Conservation (phyloP, 2,113 vertebrate species). For the Budorcas taxicolor region DNA sequence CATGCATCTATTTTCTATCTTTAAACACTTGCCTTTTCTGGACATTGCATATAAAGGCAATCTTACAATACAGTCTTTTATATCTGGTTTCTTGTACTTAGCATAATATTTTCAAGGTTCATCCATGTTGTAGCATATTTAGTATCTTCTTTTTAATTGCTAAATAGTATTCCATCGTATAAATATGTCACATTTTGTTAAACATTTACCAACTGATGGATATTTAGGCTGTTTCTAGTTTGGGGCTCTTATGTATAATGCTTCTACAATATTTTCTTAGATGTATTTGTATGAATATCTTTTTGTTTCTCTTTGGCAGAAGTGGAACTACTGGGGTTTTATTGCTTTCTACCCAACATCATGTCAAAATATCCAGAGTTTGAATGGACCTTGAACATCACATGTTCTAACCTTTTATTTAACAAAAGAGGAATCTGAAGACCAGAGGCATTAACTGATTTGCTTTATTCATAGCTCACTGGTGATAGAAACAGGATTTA, state of each 20-base stretch:
- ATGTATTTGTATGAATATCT: neutral
- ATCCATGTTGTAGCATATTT: neutral
- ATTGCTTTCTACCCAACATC: neutral
- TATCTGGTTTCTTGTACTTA: neutral
- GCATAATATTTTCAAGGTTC: neutral
- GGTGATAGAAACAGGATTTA: neutral
- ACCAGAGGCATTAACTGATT: neutral
- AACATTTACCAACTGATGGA: neutral
- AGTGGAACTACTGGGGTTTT: neutral
- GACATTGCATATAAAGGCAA: neutral
- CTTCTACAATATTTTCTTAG: neutral
- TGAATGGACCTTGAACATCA: neutral
- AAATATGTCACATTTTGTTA: neutral
- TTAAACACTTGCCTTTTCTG: neutral
- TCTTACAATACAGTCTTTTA: neutral
- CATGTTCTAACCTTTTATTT: neutral
- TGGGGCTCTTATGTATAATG: neutral
- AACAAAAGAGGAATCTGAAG: neutral
- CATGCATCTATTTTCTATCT: neutral
- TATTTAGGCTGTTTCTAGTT: neutral
- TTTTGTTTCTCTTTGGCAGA: neutral
- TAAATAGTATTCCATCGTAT: neutral
- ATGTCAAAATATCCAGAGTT: neutral
- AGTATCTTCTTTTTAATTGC: neutral
- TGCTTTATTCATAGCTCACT: neutral